Evolutionary conservation across 2,888 invertebrate genomes (phyloP).

Genomic region (Caenorhabditis japonica): DNA sequence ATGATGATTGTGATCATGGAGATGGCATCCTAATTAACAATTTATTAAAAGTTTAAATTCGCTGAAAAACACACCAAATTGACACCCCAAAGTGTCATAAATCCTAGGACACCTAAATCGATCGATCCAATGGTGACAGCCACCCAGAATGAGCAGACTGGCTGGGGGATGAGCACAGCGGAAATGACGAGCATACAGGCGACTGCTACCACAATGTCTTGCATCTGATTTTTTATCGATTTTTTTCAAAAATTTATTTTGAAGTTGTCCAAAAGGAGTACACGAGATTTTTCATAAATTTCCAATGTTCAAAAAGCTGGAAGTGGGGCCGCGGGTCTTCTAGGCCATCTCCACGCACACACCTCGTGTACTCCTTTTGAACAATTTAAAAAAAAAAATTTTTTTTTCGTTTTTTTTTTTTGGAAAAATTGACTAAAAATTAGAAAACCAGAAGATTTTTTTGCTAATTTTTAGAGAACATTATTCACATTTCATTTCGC

Average conservation of each 20-base stretch:
- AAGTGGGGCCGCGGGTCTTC: too few species aligned
- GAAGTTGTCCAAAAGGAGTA: too few species aligned
- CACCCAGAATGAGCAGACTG: conserved; percentile 93
- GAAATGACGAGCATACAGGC: conserved; percentile 93
- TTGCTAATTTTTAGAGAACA: neutral
- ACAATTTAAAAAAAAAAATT: too few species aligned
- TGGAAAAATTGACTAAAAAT: too few species aligned
- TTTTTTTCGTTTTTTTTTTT: too few species aligned
- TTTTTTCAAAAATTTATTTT: too few species aligned
- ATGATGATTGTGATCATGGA: conserved; percentile 85
- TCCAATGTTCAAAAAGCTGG: too few species aligned
- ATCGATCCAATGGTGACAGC: conserved; percentile 91
- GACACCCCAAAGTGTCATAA: conserved; percentile 95
- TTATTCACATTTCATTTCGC: neutral
- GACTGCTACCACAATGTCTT: conserved; percentile 82
- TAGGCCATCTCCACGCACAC: too few species aligned
- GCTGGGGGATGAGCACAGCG: conserved; percentile 91
- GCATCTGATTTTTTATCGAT: too few species aligned
- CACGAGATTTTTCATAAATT: too few species aligned
- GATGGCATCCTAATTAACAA: conserved; percentile 81
- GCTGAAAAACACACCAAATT: conserved; percentile 56
- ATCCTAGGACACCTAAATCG: conserved; percentile 91
- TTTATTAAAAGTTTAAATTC: neutral
- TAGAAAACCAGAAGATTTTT: neutral
- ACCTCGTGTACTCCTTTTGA: too few species aligned